phyloP scores from a whole-genome alignment of 2,797 vertebrate species.

The Trichosurus vulpecula region DNA sequence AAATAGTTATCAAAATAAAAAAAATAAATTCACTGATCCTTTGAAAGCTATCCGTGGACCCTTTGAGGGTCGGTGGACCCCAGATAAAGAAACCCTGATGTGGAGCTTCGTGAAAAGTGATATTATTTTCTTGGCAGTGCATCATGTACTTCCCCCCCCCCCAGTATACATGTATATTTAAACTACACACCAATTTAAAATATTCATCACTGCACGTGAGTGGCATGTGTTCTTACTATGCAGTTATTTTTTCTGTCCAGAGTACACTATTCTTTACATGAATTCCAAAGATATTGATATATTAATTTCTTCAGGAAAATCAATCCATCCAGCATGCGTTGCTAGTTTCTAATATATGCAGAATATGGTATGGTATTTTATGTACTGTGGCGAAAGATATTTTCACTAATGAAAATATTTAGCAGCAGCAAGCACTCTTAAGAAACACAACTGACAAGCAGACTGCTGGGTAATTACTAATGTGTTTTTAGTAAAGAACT shows the following conservation, averaged over 20 bases:
- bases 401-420: conserved; percentile 78
- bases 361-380: conserved; percentile 74
- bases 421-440: conserved; percentile 77
- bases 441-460: conserved; percentile 76
- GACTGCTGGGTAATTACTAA: conserved; percentile 63
- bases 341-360: conserved; percentile 76
- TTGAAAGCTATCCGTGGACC: neutral
- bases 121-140: conserved; percentile 79
- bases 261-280: conserved; percentile 73
- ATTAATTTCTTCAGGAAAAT: conserved; percentile 68
- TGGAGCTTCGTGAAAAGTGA: conserved; percentile 73
- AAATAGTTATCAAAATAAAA: neutral
- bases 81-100: neutral
- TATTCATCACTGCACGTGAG: neutral
- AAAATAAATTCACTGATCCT: neutral
- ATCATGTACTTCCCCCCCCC: conserved; percentile 58
- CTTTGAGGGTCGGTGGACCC: neutral
- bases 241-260: conserved; percentile 75
- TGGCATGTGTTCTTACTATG: conserved; percentile 69
- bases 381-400: conserved; percentile 75
- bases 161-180: neutral
- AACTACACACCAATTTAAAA: neutral
- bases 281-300: conserved; percentile 64
- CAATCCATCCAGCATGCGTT: conserved; percentile 66
- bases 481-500: conserved; percentile 75